Evolutionary conservation across 1,140 invertebrate species (phyloP), one percentile per base, ranked within the genome.

Genomic region (Schlechtendalia chinensis): DNA sequence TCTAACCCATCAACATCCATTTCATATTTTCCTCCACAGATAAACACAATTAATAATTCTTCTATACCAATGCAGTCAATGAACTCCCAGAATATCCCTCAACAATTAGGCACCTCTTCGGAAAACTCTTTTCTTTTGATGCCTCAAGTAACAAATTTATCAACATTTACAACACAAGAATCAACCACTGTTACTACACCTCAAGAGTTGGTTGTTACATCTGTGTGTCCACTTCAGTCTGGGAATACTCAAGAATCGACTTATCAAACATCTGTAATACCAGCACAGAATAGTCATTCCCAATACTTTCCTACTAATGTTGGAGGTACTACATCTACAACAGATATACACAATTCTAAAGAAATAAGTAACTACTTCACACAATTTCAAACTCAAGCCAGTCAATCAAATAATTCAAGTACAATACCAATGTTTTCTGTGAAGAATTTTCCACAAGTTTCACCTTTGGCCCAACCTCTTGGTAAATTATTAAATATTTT

Each of bases 391-490:
- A 39, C 27, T 32, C 72, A 63, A 63, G 29, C 17, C n/a, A 79
- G 24, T 3, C 11, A 29, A 58, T 58, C 72, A 22, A 77, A 59
- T 58, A 39, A 11, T 79, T 63, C 75, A 27, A 59, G 39, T 47
- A 63, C 58, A 27, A 79, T 79, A 79, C 75, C 75, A 6, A 79
- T 79, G 75, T 79, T 79, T 61, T 79, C 75, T 59, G 75, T 79
- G 24, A 79, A 79, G 24, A 79, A 79, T 79, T 79, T 79, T 47
- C 75, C 75, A 50, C 75, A 79, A 8, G 27, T 79, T 12, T 79
- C 75, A 24, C 39, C 58, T 50, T 63, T 79, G 24, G 39, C 75
- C 1, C 75, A 79, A 50, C 75, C 75, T 61, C 75, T 79, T 27
- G 75, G 75, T 79, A 79, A 50, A 29, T 54, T 8, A n/a, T 6